Evolutionary conservation across 2,797 vertebrate species (phyloP), one percentile per base, ranked within the genome.

Genomic region (Scarus forsteni): DNA sequence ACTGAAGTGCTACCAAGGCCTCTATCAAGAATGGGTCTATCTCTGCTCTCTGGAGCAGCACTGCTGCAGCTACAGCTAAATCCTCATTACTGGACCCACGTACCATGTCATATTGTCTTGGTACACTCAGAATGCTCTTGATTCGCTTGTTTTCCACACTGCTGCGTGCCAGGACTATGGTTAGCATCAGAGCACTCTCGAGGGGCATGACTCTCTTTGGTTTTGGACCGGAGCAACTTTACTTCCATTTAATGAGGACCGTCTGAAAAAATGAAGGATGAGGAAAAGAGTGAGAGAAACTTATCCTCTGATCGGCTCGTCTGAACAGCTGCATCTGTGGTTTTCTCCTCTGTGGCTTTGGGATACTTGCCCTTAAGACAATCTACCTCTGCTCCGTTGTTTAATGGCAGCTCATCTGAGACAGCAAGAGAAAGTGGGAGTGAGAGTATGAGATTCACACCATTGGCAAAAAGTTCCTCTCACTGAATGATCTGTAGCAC

Each of bases 291-390:
- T 57, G 83, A 88, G 78, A 88, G 81, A 85, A 83, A 83, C 65
- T 62, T 79, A 81, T 88, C 77, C 76, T 80, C 71, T 48, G 50
- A 75, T 88, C 73, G 73, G 70, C 83, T 91, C 83, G 59, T 78
- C 87, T 83, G 84, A 90, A 91, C 92, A 94, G 91, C 91, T 92
- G 91, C 91, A 86, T 77, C 81, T 84, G 84, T 77, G 90, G 88
- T 90, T 91, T 90, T 89, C 84, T 85, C 80, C 66, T 86, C 72
- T 70, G 89, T 58, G 90, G 91, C 89, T 92, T 87, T 73, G 81
- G 86, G 82, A 88, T 58, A 66, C 45, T 14, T 84, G 81, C 83
- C 88, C 82, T 81, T 81, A 51, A 83, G 83, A 89, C 84, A 83
- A 83, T 87, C 81, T 83, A 85, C 81, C 80, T 85, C 81, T 85